Evolutionary conservation across 2,888 invertebrate genomes (phyloP).

Genomic region (Caradrina kadenii): DNA sequence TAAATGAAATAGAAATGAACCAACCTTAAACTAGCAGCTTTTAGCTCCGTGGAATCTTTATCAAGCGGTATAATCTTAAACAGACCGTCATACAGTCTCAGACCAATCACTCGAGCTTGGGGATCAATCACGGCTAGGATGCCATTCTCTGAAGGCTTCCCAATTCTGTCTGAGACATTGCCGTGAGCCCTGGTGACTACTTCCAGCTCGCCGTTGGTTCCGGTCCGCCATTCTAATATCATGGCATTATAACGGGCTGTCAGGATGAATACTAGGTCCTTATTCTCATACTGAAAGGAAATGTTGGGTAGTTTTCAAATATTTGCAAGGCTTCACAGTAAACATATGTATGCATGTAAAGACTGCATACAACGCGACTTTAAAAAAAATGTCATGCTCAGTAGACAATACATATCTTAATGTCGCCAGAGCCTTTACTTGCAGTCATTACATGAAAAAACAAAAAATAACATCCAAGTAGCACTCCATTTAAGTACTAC

Average conservation of each 20-base stretch:
- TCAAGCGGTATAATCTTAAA: conserved; percentile 99
- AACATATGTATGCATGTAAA: too few species aligned
- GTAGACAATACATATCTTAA: not conserved
- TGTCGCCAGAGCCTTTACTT: not conserved
- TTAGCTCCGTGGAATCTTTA: conserved; percentile 97
- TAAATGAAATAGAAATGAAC: conserved; percentile 2
- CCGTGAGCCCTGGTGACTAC: conserved; percentile 99
- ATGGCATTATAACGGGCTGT: conserved; percentile 99
- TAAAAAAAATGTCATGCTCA: not conserved
- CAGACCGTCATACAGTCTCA: conserved; percentile 98
- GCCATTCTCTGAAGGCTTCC: conserved; percentile 98
- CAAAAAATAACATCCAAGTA: not conserved
- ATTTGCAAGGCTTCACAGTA: not conserved
- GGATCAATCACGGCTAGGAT: conserved; percentile 99
- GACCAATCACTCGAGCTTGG: conserved; percentile 97
- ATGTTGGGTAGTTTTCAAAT: conserved; percentile 3
- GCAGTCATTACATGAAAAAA: not conserved
- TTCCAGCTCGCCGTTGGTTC: conserved; percentile 94
- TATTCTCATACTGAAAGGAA: conserved; percentile 94
- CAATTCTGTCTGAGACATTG: conserved; percentile 98
- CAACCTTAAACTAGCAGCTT: conserved; percentile 95
- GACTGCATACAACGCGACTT: too few species aligned
- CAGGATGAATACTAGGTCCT: conserved; percentile 97
- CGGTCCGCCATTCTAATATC: conserved; percentile 97
- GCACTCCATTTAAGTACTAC: not conserved